Evolutionary conservation across 2,888 invertebrate genomes (phyloP).

Genomic region (Erebia ligea): DNA sequence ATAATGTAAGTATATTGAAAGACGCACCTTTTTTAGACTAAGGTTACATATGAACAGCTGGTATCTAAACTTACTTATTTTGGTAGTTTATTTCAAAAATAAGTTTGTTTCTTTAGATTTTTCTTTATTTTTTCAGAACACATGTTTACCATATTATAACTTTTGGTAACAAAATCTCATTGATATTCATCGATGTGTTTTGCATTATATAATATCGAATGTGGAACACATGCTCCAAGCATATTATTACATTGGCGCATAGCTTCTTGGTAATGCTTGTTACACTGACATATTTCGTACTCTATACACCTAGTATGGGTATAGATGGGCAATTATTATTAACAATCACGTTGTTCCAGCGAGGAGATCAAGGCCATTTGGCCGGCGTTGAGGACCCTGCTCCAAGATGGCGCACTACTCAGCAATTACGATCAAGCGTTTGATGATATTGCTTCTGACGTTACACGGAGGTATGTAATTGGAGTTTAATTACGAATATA

Average conservation of each 20-base stretch:
- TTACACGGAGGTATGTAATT: slow-evolving; percentile 60
- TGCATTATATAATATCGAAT: too few relatives aligned
- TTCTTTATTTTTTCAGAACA: too few relatives aligned
- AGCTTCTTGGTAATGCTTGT: neutral
- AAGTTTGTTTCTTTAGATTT: too few relatives aligned
- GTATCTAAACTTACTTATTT: too few relatives aligned
- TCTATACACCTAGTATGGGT: neutral
- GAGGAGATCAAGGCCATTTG: slow-evolving; percentile 69
- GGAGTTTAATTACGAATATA: neutral
- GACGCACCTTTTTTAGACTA: too few relatives aligned
- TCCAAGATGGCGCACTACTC: slow-evolving; percentile 62
- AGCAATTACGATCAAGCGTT: slow-evolving; percentile 65
- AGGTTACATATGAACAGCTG: too few relatives aligned
- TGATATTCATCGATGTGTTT: too few relatives aligned
- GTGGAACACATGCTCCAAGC: neutral
- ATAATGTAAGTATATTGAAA: too few relatives aligned
- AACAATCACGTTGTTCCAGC: slow-evolving; percentile 48
- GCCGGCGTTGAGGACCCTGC: slow-evolving; percentile 62
- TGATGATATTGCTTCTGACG: slow-evolving; percentile 67
- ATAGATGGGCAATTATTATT: slow-evolving; percentile 11
- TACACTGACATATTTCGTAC: neutral
- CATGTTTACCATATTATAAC: too few relatives aligned
- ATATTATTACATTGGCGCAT: neutral
- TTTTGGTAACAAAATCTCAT: too few relatives aligned
- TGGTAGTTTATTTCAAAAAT: too few relatives aligned